Evolutionary conservation across 2,113 vertebrate genomes (phyloP), one percentile per base, ranked within the genome.

Genomic region (Sorex fumeus): DNA sequence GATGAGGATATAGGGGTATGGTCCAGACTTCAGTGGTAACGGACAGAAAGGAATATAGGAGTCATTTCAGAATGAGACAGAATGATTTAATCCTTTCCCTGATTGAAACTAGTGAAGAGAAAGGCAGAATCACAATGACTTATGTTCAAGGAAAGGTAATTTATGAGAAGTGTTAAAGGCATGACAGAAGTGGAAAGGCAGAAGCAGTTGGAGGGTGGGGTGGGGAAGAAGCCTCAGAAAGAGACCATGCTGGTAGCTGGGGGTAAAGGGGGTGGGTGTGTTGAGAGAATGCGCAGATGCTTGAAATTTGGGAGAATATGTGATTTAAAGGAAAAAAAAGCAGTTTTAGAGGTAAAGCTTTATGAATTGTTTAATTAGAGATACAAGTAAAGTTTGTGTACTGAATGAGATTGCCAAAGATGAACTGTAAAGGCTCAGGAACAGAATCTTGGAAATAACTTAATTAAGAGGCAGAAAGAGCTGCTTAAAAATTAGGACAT

Each of bases 171-270:
- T 13, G 2, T 3, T 1, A 36, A 1, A 3, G 27, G 19, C 7
- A 0, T 0, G 53, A 11, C 3, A 15, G 2, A 21, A 10, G 12
- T 3, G 19, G 40, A 6, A 28, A 11, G 45, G n/a, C 19, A 2
- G 34, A 10, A 15, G 19, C 13, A 9, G 6, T 1, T 10, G 1
- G 16, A 40, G 40, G 40, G 40, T 40, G 1, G 3, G 43, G 32
- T 21, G 4, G 50, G 27, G 21, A 32, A 47, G 67, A 80, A n/a
- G 40, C 1, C 53, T 4, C 1, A 8, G 2, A 2, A 2, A 1
- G 8, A 47, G 78, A 45, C 8, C 18, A 18, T 43, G 0, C 27
- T 23, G 8, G 27, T 8, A 23, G 34, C 53, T n/a, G 53, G 27
- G 16, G 50, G n/a, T n/a, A 6, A 6, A 0, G 2, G 0, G 43